Evolutionary conservation across 2,113 vertebrate genomes (phyloP).

Genomic region (Eulemur macaco): DNA sequence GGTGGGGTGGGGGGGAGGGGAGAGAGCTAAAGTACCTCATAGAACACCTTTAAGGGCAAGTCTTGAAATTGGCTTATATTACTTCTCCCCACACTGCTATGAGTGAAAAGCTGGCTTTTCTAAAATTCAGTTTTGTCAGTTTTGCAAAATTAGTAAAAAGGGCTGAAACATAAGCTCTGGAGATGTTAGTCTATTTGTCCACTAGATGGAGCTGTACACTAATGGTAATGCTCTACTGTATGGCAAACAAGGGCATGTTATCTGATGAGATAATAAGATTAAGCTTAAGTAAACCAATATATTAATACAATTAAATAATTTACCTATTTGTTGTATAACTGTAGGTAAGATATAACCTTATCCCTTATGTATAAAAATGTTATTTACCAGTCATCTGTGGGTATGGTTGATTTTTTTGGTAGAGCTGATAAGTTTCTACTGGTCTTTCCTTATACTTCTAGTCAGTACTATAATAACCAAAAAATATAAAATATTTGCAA

Average conservation of each 20-base stretch:
- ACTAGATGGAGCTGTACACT: constrained; percentile 82
- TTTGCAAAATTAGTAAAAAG: not conserved
- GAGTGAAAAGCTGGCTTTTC: not conserved
- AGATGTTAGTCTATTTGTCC: not conserved
- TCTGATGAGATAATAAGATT: not conserved
- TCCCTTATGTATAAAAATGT: not conserved
- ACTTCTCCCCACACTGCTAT: not conserved
- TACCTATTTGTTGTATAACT: not conserved
- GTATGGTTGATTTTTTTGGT: not conserved
- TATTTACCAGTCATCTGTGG: not conserved
- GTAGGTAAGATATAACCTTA: not conserved
- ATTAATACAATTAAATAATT: not conserved
- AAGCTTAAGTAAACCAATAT: not conserved
- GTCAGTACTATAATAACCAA: not conserved
- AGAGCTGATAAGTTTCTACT: not conserved
- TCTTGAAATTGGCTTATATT: not conserved
- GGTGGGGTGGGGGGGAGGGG: not conserved
- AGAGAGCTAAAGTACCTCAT: not conserved
- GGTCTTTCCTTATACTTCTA: not conserved
- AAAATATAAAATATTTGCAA: not conserved
- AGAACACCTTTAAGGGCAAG: not conserved
- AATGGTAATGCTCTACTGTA: not conserved
- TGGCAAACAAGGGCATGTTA: too few relatives aligned
- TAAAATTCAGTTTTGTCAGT: not conserved
- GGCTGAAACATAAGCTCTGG: fast-evolving